Conservation (phyloP, 2,113 vertebrate species). For the Synodontis membranacea region DNA sequence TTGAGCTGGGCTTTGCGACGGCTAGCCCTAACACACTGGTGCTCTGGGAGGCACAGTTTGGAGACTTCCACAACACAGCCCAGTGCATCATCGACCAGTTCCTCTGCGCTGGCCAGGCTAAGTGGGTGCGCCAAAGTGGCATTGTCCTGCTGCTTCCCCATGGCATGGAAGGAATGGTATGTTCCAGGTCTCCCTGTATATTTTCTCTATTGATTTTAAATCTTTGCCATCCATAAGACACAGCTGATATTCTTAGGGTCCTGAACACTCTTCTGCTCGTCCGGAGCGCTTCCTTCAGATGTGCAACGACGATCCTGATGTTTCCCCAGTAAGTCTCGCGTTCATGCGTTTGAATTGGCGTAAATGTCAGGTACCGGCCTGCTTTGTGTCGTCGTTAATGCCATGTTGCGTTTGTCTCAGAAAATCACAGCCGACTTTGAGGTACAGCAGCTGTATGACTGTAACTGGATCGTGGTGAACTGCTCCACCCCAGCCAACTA, state of each 20-base stretch:
- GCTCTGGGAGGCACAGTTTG: slow-evolving; percentile 80
- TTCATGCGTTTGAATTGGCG: too few relatives aligned
- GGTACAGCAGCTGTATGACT: slow-evolving; percentile 89
- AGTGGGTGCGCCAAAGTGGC: slow-evolving; percentile 82
- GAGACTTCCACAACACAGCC: slow-evolving; percentile 82
- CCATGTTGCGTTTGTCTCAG: slow-evolving; percentile 61
- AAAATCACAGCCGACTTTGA: slow-evolving; percentile 82
- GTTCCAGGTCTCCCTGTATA: neutral
- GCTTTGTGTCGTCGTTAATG: neutral
- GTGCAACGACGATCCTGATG: slow-evolving; percentile 95
- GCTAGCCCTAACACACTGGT: slow-evolving; percentile 84
- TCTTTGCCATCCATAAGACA: neutral
- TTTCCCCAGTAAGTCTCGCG: slow-evolving; percentile 83
- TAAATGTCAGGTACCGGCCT: neutral
- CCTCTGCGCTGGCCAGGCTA: slow-evolving; percentile 80
- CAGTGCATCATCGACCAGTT: slow-evolving; percentile 85
- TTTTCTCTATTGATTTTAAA: neutral
- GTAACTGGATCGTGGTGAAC: slow-evolving; percentile 98
- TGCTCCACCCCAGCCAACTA: slow-evolving; percentile 89
- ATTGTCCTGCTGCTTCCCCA: slow-evolving; percentile 78
- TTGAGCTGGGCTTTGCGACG: slow-evolving; percentile 80
- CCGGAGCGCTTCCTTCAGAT: slow-evolving; percentile 96
- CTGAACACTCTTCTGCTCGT: slow-evolving; percentile 93
- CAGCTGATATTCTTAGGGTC: slow-evolving; percentile 75
- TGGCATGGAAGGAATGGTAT: slow-evolving; percentile 80